A percentile compares a stretch with the other conserved stretches of the same genome.
Conservation (phyloP, 2,888 invertebrate species). For the Melikaiella ostensackeni region DNA sequence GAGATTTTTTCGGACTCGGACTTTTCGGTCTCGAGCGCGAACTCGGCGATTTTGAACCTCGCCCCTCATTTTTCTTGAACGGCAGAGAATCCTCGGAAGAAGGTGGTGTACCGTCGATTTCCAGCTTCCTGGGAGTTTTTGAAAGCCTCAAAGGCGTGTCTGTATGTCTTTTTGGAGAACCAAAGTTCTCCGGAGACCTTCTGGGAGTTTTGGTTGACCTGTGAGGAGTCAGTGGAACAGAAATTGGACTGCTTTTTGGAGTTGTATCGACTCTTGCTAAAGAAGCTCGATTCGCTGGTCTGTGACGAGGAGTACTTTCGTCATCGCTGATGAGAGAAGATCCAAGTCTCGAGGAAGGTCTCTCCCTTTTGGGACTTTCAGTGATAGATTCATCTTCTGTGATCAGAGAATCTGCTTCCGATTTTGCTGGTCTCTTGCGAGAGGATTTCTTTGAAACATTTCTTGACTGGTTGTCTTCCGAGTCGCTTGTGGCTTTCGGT, state of each 20-base stretch:
- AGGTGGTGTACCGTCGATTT: constrained; percentile 54
- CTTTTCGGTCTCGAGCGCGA: not conserved
- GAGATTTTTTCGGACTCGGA: not conserved
- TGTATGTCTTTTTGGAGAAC: constrained; percentile 64
- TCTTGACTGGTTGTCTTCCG: not conserved
- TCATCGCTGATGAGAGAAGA: constrained; percentile 24
- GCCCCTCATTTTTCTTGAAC: not conserved
- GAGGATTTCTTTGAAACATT: constrained; percentile 8
- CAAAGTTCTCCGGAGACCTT: constrained; percentile 63
- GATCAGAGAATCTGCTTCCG: constrained; percentile 40
- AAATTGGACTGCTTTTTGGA: constrained; percentile 65
- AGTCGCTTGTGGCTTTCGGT: not conserved
- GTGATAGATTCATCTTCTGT: constrained; percentile 47
- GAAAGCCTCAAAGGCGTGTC: constrained; percentile 52
- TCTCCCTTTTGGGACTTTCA: constrained; percentile 19
- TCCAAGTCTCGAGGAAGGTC: constrained; percentile 15
- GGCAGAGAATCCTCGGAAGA: constrained; percentile 51
- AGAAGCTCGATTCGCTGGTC: not conserved
- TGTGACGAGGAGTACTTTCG: not conserved
- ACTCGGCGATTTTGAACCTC: not conserved
- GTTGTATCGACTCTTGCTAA: constrained; percentile 50
- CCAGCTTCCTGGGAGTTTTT: constrained; percentile 64
- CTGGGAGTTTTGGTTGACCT: constrained; percentile 64
- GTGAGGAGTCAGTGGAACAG: constrained; percentile 61
- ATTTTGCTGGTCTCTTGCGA: constrained; percentile 3